Percentiles rank a stretch among this genome's conserved stretches.
Evolutionary conservation across 2,888 invertebrate species (phyloP).

Genomic region (Ctena decussata): DNA sequence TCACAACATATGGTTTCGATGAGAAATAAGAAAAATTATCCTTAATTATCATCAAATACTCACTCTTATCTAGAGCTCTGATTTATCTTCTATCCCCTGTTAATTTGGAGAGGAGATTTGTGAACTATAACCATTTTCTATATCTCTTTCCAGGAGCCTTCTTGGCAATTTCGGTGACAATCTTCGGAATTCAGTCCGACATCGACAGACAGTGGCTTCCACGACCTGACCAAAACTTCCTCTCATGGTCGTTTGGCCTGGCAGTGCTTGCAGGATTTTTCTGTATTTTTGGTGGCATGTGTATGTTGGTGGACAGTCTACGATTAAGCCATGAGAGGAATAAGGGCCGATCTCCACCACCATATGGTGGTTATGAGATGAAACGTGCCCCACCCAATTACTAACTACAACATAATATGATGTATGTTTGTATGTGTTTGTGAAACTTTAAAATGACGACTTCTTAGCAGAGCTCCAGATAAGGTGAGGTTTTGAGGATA

Average conservation of each 20-base stretch:
- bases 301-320: slow-evolving; percentile 72
- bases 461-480: no score
- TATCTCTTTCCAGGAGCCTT: slow-evolving; percentile 90
- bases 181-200: slow-evolving; percentile 96
- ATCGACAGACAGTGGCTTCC: slow-evolving; percentile 92
- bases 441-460: no score
- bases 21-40: no score
- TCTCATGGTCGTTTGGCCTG: slow-evolving; percentile 97
- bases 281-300: slow-evolving; percentile 78
- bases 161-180: slow-evolving; percentile 90
- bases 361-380: slow-evolving; percentile 61
- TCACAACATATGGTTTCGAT: no score
- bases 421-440: no score
- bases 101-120: no score
- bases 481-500: no score
- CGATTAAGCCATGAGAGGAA: slow-evolving; percentile 28
- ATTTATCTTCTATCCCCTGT: no score
- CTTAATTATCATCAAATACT: no score
- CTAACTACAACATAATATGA: no score
- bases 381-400: slow-evolving; percentile 56
- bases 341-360: slow-evolving; percentile 47
- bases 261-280: slow-evolving; percentile 91
- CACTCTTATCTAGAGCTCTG: no score
- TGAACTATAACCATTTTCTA: no score
- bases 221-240: slow-evolving; percentile 97